Evolutionary conservation across 2,113 vertebrate genomes (phyloP).

Genomic region (Hippoglossus stenolepis): DNA sequence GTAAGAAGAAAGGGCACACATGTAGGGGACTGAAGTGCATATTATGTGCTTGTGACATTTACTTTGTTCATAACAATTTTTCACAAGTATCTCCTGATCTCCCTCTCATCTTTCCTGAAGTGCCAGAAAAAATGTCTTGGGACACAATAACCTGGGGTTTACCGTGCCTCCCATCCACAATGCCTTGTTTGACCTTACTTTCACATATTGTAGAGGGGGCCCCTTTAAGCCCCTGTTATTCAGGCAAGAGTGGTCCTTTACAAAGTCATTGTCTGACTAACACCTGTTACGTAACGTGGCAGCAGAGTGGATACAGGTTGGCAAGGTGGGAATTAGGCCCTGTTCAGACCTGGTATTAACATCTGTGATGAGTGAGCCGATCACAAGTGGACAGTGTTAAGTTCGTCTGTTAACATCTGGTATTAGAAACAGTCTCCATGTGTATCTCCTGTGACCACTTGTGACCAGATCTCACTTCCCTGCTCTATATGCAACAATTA

Average conservation of each 20-base stretch:
- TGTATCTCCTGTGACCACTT: not conserved
- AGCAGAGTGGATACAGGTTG: conserved; percentile 32
- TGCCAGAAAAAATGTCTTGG: conserved; percentile 20
- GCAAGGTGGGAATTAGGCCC: conserved; percentile 8
- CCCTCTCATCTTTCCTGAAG: conserved; percentile 23
- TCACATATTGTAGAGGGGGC: conserved; percentile 9
- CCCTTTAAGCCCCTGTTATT: conserved; percentile 33
- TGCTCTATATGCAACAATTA: not conserved
- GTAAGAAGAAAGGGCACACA: not conserved
- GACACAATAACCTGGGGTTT: not conserved
- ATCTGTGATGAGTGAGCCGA: not conserved
- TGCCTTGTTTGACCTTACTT: conserved; percentile 39
- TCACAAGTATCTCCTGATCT: conserved; percentile 1
- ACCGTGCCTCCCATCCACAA: not conserved
- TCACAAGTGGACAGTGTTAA: not conserved
- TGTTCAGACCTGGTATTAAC: not conserved
- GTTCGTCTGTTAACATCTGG: not conserved
- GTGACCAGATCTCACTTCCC: not conserved
- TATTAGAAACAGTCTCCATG: too few species aligned
- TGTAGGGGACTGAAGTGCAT: not conserved
- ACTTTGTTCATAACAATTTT: conserved; percentile 12
- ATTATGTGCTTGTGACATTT: conserved; percentile 5
- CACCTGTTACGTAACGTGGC: conserved; percentile 64
- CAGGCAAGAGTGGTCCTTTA: conserved; percentile 39
- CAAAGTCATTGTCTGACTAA: conserved; percentile 60